phyloP scores from a whole-genome alignment of 2,113 vertebrate species.

The Laticauda laticaudata region DNA sequence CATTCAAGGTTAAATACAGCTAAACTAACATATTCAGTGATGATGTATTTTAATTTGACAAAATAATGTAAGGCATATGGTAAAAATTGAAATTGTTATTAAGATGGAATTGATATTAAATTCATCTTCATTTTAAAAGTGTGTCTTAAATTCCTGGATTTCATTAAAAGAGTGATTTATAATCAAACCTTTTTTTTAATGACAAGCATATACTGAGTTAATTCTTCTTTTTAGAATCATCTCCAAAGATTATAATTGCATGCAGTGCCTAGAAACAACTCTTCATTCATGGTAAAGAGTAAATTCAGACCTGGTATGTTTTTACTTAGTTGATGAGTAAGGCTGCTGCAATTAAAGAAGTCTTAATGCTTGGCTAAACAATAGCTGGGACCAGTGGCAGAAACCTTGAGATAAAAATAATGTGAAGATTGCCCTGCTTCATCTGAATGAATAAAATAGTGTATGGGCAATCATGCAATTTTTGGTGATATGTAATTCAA shows the following conservation, averaged over 20 bases:
- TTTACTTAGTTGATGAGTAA: conserved; percentile 1
- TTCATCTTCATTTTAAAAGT: background rate
- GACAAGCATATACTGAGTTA: background rate
- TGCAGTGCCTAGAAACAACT: background rate
- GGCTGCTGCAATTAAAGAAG: background rate
- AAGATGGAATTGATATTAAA: background rate
- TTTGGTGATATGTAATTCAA: background rate
- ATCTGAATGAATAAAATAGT: background rate
- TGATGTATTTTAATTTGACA: background rate
- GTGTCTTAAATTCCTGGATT: background rate
- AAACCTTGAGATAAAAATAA: background rate
- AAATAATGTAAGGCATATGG: background rate
- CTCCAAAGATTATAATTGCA: background rate
- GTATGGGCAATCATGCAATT: conserved; percentile 1
- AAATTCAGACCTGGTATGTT: background rate
- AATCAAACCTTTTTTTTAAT: background rate
- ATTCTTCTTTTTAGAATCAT: background rate
- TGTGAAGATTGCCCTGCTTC: conserved; percentile 22
- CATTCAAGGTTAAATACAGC: background rate
- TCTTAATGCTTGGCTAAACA: conserved; percentile 7
- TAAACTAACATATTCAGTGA: background rate
- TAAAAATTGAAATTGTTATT: background rate
- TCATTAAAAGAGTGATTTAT: background rate
- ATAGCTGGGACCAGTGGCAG: background rate
- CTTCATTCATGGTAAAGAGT: background rate